Conservation (phyloP, 92 coral and sea anemone species). For the Blastomussa wellsi region DNA sequence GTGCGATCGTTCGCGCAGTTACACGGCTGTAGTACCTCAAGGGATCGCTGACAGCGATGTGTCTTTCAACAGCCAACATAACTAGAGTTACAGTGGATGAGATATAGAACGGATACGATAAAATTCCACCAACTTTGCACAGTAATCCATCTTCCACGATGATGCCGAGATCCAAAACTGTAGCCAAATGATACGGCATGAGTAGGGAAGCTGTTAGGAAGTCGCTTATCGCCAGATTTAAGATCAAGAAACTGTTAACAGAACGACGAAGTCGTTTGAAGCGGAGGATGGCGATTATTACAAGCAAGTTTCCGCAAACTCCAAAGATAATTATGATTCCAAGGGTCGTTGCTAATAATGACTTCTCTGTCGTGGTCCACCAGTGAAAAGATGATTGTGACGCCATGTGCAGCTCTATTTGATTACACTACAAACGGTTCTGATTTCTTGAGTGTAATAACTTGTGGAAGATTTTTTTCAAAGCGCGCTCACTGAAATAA, state of each 20-base stretch:
- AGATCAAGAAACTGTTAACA: conserved; percentile 48
- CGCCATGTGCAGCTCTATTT: not conserved
- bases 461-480: not conserved
- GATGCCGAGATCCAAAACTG: conserved; percentile 51
- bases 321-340: conserved; percentile 57
- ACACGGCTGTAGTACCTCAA: conserved; percentile 63
- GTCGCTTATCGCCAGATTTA: conserved; percentile 64
- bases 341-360: conserved; percentile 26
- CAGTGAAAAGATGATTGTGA: not conserved
- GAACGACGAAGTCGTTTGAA: conserved; percentile 65
- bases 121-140: conserved; percentile 60
- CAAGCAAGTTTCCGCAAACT: conserved; percentile 59
- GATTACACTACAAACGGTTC: not conserved
- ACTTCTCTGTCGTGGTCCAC: conserved; percentile 36
- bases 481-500: not conserved
- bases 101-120: conserved; percentile 65
- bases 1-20: conserved; percentile 35
- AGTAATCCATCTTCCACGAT: conserved; percentile 47
- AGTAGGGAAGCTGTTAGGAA: conserved; percentile 43
- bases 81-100: conserved; percentile 65
- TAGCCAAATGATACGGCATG: conserved; percentile 69
- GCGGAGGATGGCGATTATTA: conserved; percentile 44
- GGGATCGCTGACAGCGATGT: conserved; percentile 68
- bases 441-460: not conserved
- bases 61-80: conserved; percentile 69